Base-by-base conservation (phyloP, 2,113 vertebrate genomes). In the Todiramphus saurophagus region DNA sequence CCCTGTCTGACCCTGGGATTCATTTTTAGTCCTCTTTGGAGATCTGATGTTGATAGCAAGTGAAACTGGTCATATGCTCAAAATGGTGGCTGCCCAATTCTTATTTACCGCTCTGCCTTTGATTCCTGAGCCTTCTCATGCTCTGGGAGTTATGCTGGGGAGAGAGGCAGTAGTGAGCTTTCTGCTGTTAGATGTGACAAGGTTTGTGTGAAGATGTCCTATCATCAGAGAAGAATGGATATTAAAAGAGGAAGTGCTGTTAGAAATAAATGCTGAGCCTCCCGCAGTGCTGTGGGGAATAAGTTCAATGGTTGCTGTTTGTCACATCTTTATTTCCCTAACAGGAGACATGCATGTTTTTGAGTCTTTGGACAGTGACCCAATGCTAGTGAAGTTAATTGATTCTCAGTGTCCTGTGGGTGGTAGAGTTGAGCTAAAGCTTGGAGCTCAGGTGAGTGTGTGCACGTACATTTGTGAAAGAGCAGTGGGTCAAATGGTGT, bases 281-380 rank as follows among this genome's bases (percentile, higher is more conserved):
- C 33, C 30, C 23, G 15, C 37, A 56, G 15, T 33, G 18, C 35
- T 41, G 10, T 14, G 19, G 33, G 11, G 33, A 69, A 27, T 58
- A 33, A 21, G 23, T 82, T 89, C 50, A 84, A 14, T 3, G 3
- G 16, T 6, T 94, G 5, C 11, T 44, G 19, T 35, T 76, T 72
- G 13, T 73, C 17, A 13, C 30, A 3, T 4, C n/a, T 60, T 77
- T 78, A 31, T 90, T 85, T 87, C n/a, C 58, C 59, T 48, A n/a
- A 84, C 3, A 99, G 99, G 99, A 33, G 78, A 98, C 8, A 10
- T 96, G 10, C 98, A 95, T 0, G 44, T 94, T 21, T 99, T 98
- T 90, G 98, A 99, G 82, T 99, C 99, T 15, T 75, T 99, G 86
- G 99, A 99, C 97, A 99, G 99, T 83, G 98, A 99, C 88, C 99